Base-by-base conservation (phyloP, 1,140 invertebrate species). In the Ostrea edulis region DNA sequence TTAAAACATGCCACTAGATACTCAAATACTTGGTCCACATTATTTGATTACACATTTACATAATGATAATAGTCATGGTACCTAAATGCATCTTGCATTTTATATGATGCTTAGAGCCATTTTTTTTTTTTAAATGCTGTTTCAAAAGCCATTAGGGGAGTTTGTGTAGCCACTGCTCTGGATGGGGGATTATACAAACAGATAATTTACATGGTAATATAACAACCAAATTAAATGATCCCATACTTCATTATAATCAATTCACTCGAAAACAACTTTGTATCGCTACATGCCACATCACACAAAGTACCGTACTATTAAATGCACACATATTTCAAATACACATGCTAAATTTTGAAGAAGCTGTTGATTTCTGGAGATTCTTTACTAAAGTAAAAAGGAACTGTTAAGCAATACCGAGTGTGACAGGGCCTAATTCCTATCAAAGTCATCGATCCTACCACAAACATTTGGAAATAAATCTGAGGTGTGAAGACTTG, bases 381-480 rank as follows among this genome's bases (percentile, higher is more conserved):
- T 2, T 44, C 35, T 44, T 44, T 44, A 44, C 35, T 44, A 44
- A 1, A 44, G 35, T 44, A 44, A 44, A 44, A 44, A 44, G 35
- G 35, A 20, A 62, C 55, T 8, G 55, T n/a, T n/a, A 62, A 20
- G 55, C 55, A 62, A 2, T 44, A 44, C 35, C 35, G 12, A 17
- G 55, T 20, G 17, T n/a, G n/a, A 55, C 8, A 17, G 4, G 0
- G 55, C n/a, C n/a, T n/a, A n/a, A 62, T 20, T 20, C 55, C 17
- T 62, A 20, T 7, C 17, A 17, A 7, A 44, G 14, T 35, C 25
- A 7, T 11, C 25, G 29, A 77, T 77, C 68, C 68, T 77, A 77
- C 14, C 22, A 29, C 68, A 77, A 77, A 77, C 68, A 77, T 77
- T 77, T 77, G 8, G 25, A 77, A 77, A 77, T 77, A 77, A 77